phyloP scores from a whole-genome alignment of 2,888 invertebrate species.

The Polymixis lichenea region DNA sequence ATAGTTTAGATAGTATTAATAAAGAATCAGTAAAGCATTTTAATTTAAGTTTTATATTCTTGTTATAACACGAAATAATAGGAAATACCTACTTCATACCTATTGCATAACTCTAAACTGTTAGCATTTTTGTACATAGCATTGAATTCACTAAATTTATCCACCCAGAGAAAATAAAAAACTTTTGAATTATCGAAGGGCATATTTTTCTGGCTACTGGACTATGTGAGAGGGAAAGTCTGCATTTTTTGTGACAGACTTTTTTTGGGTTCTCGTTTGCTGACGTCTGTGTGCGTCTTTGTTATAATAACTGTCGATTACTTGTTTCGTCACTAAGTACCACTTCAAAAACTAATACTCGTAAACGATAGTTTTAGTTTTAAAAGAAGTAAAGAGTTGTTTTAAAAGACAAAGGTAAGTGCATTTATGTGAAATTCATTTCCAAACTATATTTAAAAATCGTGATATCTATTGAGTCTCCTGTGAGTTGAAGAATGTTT shows the following conservation, averaged over 20 bases:
- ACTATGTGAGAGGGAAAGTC: background rate
- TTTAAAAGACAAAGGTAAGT: conserved; percentile 9
- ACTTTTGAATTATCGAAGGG: no score
- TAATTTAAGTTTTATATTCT: no score
- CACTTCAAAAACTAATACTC: conserved; percentile 13
- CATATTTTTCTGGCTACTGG: no score
- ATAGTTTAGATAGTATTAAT: no score
- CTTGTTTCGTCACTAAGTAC: background rate
- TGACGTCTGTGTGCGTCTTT: background rate
- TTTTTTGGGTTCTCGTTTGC: background rate
- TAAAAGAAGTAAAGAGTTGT: background rate
- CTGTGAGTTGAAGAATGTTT: conserved; percentile 3
- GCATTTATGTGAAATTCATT: background rate
- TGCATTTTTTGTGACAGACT: background rate
- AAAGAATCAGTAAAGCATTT: no score
- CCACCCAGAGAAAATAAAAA: no score
- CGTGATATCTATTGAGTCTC: conserved; percentile 7
- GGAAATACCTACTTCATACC: no score
- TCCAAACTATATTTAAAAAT: background rate
- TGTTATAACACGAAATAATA: no score
- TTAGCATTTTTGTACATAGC: no score
- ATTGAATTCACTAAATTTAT: no score
- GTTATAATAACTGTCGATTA: conserved; percentile 8
- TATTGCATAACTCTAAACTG: no score
- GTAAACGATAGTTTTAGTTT: background rate